phyloP scores from a whole-genome alignment of 2,888 invertebrate species.

The Fabriciana adippe region DNA sequence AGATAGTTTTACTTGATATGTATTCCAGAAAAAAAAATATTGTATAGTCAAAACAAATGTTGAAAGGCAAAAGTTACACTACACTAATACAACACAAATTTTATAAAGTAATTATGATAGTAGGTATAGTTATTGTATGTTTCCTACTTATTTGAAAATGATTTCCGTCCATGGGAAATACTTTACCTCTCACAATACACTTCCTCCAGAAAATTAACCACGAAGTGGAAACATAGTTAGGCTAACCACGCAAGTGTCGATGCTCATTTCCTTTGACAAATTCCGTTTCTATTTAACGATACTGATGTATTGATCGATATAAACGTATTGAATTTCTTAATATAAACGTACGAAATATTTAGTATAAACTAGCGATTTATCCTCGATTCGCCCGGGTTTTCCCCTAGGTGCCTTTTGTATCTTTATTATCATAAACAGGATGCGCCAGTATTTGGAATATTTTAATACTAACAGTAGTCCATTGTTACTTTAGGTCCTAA shows the following conservation, averaged over 20 bases:
- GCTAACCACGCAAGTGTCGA: conserved; percentile 19
- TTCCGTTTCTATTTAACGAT: conserved; percentile 30
- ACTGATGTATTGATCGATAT: background rate
- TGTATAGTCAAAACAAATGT: background rate
- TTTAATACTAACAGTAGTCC: no score
- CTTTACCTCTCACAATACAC: conserved; percentile 4
- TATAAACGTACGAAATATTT: background rate
- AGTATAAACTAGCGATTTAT: background rate
- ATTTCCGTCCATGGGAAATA: conserved; percentile 12
- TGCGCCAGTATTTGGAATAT: no score
- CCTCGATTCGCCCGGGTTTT: no score
- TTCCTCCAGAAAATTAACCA: conserved; percentile 18
- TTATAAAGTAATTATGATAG: background rate
- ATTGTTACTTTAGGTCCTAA: no score
- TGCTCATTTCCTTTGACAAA: conserved; percentile 34
- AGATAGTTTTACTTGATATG: no score
- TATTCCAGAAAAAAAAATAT: background rate
- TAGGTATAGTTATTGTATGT: background rate
- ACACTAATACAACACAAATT: background rate
- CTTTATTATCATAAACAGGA: no score
- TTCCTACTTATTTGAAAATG: conserved; percentile 1
- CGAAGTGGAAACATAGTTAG: conserved; percentile 6
- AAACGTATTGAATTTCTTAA: conserved; percentile 3
- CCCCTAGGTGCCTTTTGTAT: no score
- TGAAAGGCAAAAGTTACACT: background rate